Percentiles rank a stretch among this genome's conserved stretches.
These are phyloP conservation scores for Actias luna DNA, from an alignment of 2,888 invertebrate genomes.

Conservation along the genomic window DNA sequence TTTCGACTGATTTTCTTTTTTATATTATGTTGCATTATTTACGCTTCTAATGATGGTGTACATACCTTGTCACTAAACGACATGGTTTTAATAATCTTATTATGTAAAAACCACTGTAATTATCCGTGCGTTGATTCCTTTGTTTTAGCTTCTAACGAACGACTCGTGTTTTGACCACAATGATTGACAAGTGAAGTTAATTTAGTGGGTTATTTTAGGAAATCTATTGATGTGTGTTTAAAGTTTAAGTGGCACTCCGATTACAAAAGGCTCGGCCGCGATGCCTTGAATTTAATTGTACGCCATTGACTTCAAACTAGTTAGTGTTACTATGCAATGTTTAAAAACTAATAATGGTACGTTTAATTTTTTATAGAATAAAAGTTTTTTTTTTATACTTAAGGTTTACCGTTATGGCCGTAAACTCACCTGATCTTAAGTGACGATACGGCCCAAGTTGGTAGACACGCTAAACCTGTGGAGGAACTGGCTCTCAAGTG, in stretches of 20 bases:
- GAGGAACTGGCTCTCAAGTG: too few relatives aligned
- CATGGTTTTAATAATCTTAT: background rate
- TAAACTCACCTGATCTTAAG: too few relatives aligned
- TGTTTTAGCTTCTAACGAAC: constrained; percentile 1
- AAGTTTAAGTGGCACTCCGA: background rate
- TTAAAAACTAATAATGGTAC: too few relatives aligned
- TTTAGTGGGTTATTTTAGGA: constrained; percentile 1
- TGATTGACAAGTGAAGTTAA: background rate
- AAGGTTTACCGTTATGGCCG: too few relatives aligned
- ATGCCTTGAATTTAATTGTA: background rate
- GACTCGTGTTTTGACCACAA: background rate
- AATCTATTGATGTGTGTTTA: constrained; percentile 1
- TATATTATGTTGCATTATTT: background rate
- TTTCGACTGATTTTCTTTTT: background rate
- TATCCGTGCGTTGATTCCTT: background rate
- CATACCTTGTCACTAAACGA: background rate
- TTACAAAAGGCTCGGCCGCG: background rate
- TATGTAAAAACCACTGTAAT: constrained; percentile 3
- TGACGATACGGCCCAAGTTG: too few relatives aligned
- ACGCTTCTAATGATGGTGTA: background rate
- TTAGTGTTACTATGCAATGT: background rate
- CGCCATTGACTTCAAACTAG: background rate
- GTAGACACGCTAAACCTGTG: too few relatives aligned
- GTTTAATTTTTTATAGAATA: too few relatives aligned
- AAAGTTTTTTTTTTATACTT: too few relatives aligned